Percentiles rank a stretch among this genome's conserved stretches.
These are phyloP conservation scores for Adelphocoris suturalis DNA, from an alignment of 2,888 invertebrate species.

Conservation along the genomic window DNA sequence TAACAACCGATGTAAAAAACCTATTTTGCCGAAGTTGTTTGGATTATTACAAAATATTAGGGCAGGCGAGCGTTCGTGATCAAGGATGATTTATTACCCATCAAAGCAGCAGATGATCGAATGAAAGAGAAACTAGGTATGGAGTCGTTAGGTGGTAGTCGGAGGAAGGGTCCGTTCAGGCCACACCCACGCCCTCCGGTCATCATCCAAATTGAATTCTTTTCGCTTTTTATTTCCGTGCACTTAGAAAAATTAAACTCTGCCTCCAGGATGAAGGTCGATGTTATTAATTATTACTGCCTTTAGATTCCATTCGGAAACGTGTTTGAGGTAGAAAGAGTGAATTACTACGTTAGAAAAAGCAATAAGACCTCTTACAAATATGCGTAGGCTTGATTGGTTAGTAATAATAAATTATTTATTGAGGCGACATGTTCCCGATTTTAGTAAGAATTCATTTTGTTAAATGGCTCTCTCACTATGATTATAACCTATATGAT, in stretches of 20 bases:
- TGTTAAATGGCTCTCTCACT: too few species aligned
- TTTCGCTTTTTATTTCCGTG: background rate
- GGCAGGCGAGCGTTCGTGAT: background rate
- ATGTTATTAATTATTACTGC: too few species aligned
- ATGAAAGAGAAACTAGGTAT: background rate
- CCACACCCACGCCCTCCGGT: background rate
- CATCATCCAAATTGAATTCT: conserved; percentile 19
- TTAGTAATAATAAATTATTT: too few species aligned
- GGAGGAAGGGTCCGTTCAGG: background rate
- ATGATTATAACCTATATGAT: too few species aligned
- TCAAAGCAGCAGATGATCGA: conserved; percentile 15
- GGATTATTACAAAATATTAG: conserved; percentile 9
- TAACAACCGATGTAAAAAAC: background rate
- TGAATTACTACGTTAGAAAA: too few species aligned
- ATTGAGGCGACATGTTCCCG: too few species aligned
- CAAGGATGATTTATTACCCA: conserved; percentile 29
- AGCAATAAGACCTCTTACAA: too few species aligned
- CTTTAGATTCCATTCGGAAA: too few species aligned
- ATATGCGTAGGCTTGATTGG: too few species aligned
- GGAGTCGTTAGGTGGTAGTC: background rate
- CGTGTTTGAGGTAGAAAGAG: too few species aligned
- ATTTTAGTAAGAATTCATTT: too few species aligned
- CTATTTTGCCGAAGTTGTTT: background rate
- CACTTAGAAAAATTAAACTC: background rate
- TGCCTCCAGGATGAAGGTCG: background rate